Base-by-base conservation (phyloP, 2,888 invertebrate genomes). In the Dione vanillae region DNA sequence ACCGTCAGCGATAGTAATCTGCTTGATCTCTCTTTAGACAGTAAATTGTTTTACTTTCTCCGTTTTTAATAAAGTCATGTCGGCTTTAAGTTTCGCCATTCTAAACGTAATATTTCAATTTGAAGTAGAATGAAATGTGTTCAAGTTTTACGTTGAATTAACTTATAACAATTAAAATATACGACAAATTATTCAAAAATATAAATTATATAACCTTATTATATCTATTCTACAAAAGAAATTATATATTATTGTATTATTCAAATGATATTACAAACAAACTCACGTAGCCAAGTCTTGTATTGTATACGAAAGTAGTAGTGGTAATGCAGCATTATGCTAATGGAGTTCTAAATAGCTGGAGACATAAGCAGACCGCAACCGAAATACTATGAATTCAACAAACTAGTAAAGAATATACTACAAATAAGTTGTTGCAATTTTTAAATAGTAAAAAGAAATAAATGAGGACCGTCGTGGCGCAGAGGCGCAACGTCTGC, bases 291-390 rank as follows among this genome's bases (percentile, higher is more conserved):
- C 61, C 61, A 45, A 62, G 19, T 54, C 37, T 56, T 45, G 47
- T 69, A 7, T 61, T 62, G 64, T 69, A 11, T 35, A 62, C 45
- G 37, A 52, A 51, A 37, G 69, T 43, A 40, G 62, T 45, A 27
- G 52, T 19, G 64, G 83, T 83, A 88, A 89, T 86, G 83, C 84
- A 83, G 85, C 82, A 86, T 87, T 89, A 89, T 89, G 89, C 83
- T 88, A 89, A 89, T 89, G 64, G 16, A 64, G 82, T 80, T 84
- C 87, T 87, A 89, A 90, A 89, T 89, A 89, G 87, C 86, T 85
- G 82, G 84, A 87, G 85, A 89, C 87, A 89, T 89, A 86, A 89
- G 85, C 83, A 82, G 82, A 82, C 82, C 79, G 82, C 82, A 84
- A 83, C 86, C 87, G 87, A 88, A 89, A 87, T 88, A 86, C 84